These are phyloP conservation scores for Lepidurus apus DNA, from an alignment of 1,140 invertebrate species.

Conservation along the genomic window DNA sequence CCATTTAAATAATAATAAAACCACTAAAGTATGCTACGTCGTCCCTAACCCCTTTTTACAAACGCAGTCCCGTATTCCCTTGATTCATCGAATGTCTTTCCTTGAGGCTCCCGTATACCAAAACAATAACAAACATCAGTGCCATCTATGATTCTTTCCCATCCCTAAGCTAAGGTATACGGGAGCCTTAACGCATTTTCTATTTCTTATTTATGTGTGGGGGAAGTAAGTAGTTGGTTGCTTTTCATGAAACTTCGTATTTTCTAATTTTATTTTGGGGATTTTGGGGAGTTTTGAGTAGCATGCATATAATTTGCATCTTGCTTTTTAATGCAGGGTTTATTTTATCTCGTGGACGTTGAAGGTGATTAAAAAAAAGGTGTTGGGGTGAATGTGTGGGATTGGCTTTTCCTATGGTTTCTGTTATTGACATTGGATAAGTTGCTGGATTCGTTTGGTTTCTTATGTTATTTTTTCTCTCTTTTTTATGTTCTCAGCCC, in stretches of 20 bases:
- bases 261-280: neutral
- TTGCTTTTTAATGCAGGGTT: too few species aligned
- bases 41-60: too few species aligned
- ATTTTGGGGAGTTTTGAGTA: neutral
- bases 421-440: constrained; percentile 24
- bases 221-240: neutral
- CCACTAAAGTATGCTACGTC: too few species aligned
- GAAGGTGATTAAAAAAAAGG: neutral
- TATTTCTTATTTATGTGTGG: neutral
- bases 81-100: too few species aligned
- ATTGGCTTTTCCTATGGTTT: constrained; percentile 30
- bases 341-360: neutral
- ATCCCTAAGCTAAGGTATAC: too few species aligned
- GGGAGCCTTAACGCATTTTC: neutral
- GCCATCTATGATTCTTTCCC: too few species aligned
- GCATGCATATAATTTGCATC: neutral
- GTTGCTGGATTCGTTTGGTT: constrained; percentile 29
- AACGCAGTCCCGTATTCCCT: too few species aligned
- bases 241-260: constrained; percentile 21
- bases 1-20: too few species aligned
- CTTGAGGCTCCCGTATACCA: too few species aligned
- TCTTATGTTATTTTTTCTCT: constrained; percentile 31
- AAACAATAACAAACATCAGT: too few species aligned
- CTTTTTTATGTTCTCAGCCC: constrained; percentile 28
- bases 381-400: constrained; percentile 7